Conservation (phyloP, 2,888 invertebrate species). For the Zygaena filipendulae region DNA sequence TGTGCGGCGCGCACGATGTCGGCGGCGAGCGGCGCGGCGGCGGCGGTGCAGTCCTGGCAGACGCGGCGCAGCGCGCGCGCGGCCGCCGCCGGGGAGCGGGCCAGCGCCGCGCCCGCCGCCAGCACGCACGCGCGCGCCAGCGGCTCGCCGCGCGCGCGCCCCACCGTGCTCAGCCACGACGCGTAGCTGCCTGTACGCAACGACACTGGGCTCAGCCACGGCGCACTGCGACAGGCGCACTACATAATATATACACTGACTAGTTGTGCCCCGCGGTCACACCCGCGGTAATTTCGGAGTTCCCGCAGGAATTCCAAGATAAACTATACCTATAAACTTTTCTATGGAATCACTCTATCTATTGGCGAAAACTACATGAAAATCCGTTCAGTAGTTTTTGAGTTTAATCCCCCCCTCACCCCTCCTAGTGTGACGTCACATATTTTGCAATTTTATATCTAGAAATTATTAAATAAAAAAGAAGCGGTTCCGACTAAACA, state of each 20-base stretch:
- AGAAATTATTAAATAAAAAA: too few relatives aligned
- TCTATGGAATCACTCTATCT: too few relatives aligned
- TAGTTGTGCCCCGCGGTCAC: too few relatives aligned
- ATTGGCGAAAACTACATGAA: too few relatives aligned
- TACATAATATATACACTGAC: not conserved
- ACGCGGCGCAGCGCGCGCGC: slow-evolving; percentile 88
- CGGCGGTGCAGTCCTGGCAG: slow-evolving; percentile 80
- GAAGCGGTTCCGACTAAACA: too few relatives aligned
- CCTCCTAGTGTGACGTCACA: too few relatives aligned
- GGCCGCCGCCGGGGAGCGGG: slow-evolving; percentile 83
- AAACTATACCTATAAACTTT: too few relatives aligned
- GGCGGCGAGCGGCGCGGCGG: slow-evolving; percentile 79
- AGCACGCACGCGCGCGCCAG: slow-evolving; percentile 43
- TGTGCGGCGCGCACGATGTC: slow-evolving; percentile 79
- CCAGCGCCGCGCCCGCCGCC: slow-evolving; percentile 49
- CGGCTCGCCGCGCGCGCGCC: slow-evolving; percentile 25
- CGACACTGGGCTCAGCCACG: slow-evolving; percentile 1
- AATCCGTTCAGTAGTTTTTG: too few relatives aligned
- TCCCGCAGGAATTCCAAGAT: too few relatives aligned
- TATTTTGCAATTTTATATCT: too few relatives aligned
- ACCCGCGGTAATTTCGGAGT: too few relatives aligned
- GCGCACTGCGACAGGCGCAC: not conserved
- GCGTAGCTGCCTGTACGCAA: slow-evolving; percentile 77
- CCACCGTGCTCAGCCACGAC: slow-evolving; percentile 72
- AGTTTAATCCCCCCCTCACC: too few relatives aligned